phyloP scores from a whole-genome alignment of 2,113 vertebrate species.

The Eidolon helvum region DNA sequence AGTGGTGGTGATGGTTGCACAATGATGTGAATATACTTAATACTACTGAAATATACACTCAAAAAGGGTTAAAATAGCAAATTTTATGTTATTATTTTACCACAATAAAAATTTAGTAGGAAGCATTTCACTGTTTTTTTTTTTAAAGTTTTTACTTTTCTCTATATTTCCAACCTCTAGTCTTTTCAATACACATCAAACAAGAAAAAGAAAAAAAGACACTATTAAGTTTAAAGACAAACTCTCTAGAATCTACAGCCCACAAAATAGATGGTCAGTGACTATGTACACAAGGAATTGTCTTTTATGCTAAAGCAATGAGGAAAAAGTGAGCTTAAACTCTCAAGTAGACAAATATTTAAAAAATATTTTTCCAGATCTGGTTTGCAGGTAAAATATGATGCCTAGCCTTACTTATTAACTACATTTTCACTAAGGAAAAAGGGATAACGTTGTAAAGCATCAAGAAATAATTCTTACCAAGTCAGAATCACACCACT shows the following conservation, averaged over 20 bases:
- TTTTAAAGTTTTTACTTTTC: not conserved
- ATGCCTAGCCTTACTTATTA: not conserved
- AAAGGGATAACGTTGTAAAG: not conserved
- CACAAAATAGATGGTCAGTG: slow-evolving; percentile 60
- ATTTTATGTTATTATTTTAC: not conserved
- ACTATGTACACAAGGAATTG: slow-evolving; percentile 27
- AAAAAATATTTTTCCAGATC: slow-evolving; percentile 47
- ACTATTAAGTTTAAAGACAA: slow-evolving; percentile 50
- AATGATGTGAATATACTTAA: not conserved
- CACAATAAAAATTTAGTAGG: not conserved
- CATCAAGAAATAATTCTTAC: not conserved
- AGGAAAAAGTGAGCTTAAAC: not conserved
- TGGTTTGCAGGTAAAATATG: slow-evolving; percentile 35
- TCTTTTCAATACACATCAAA: not conserved
- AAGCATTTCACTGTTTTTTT: not conserved
- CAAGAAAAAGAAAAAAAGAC: not conserved
- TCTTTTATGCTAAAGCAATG: slow-evolving; percentile 51
- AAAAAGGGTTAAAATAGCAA: not conserved
- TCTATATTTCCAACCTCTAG: not conserved
- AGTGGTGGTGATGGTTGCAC: not conserved
- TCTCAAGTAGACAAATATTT: not conserved
- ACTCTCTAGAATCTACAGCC: slow-evolving; percentile 22
- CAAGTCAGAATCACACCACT: slow-evolving; percentile 11
- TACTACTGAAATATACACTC: not conserved
- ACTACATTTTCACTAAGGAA: not conserved